phyloP scores from a whole-genome alignment of 2,113 vertebrate species.

The Smithornis capensis region DNA sequence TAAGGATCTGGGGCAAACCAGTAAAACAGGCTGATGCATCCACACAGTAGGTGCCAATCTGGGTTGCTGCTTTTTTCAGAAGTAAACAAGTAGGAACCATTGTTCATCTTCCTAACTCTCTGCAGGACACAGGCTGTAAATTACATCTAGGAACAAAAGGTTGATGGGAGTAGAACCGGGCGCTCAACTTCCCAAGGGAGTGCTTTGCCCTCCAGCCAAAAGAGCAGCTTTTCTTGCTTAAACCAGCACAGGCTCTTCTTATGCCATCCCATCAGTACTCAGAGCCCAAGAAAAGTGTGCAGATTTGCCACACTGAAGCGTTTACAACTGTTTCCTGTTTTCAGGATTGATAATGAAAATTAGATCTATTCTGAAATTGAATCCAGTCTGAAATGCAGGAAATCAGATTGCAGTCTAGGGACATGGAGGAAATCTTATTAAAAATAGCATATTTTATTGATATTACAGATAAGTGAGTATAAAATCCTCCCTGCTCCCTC shows the following conservation, averaged over 20 bases:
- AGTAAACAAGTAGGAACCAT: slow-evolving; percentile 46
- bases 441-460: not conserved
- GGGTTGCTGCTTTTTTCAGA: slow-evolving; percentile 31
- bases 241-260: not conserved
- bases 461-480: not conserved
- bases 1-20: slow-evolving; percentile 52
- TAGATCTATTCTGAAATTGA: slow-evolving; percentile 13
- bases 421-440: slow-evolving; percentile 34
- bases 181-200: slow-evolving; percentile 43
- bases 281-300: not conserved
- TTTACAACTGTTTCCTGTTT: not conserved
- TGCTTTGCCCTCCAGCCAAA: slow-evolving; percentile 50
- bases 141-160: slow-evolving; percentile 60
- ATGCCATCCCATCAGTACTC: not conserved
- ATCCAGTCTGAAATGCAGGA: slow-evolving; percentile 1
- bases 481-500: not conserved
- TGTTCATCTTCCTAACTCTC: slow-evolving; percentile 52
- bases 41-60: not conserved
- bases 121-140: slow-evolving; percentile 55
- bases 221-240: slow-evolving; percentile 50
- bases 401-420: not conserved
- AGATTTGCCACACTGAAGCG: not conserved
- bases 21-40: slow-evolving; percentile 32
- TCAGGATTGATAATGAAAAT: slow-evolving; percentile 15
- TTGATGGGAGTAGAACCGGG: slow-evolving; percentile 43